phyloP scores from a whole-genome alignment of 92 coral and sea anemone species.

The Porites lobata region DNA sequence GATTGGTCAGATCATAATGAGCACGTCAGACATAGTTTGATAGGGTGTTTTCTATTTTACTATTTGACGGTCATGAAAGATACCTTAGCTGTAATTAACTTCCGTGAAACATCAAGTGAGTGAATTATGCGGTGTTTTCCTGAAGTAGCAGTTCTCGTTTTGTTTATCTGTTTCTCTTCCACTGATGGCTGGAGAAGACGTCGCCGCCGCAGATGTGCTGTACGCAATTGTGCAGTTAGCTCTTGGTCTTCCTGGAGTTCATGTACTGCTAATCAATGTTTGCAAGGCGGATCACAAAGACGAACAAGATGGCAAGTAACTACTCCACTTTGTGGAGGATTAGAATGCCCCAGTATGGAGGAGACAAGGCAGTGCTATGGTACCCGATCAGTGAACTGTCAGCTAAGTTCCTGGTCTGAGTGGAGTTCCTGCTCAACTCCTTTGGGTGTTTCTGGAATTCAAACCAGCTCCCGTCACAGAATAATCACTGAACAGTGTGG shows the following conservation, averaged over 20 bases:
- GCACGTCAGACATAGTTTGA: too few species aligned
- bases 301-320: not conserved
- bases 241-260: slow-evolving; percentile 24
- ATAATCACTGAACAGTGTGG: not conserved
- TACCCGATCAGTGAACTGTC: not conserved
- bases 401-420: slow-evolving; percentile 21
- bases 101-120: too few species aligned
- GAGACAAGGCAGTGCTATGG: slow-evolving; percentile 7
- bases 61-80: too few species aligned
- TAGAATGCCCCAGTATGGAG: not conserved
- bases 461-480: slow-evolving; percentile 5
- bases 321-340: not conserved
- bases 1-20: too few species aligned
- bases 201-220: not conserved
- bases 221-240: not conserved
- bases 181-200: slow-evolving; percentile 10
- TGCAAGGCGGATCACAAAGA: not conserved
- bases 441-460: slow-evolving; percentile 4
- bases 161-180: not conserved
- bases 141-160: not conserved
- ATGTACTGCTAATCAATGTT: not conserved
- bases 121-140: not conserved
- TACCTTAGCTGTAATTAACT: too few species aligned
- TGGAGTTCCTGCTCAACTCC: slow-evolving; percentile 13
- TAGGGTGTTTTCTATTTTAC: too few species aligned